A percentile compares a stretch with the other conserved stretches of the same genome.
Evolutionary conservation across 2,113 vertebrate species (phyloP).

Genomic region (Macquaria australasica): DNA sequence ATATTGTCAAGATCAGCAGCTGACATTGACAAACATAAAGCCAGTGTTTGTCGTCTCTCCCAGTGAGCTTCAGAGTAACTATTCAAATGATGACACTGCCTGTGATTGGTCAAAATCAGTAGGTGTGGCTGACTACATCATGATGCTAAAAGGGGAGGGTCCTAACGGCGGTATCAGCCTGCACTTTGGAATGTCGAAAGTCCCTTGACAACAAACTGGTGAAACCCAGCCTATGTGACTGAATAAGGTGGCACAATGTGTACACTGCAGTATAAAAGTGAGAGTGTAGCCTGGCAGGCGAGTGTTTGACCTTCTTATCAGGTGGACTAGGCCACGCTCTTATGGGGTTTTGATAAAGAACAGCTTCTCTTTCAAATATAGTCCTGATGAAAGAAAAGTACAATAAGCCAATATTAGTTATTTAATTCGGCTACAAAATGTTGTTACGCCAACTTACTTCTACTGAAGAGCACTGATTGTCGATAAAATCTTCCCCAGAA

Average conservation of each 20-base stretch:
- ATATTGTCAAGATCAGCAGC: not conserved
- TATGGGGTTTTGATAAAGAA: not conserved
- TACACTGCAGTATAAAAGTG: conserved; percentile 20
- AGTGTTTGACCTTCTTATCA: conserved; percentile 32
- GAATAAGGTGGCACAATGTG: not conserved
- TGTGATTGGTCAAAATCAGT: conserved; percentile 41
- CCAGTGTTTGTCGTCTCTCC: not conserved
- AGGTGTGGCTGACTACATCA: conserved; percentile 26
- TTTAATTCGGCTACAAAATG: not conserved
- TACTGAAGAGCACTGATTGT: conserved; percentile 51
- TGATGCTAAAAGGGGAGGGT: conserved; percentile 12
- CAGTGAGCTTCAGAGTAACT: not conserved
- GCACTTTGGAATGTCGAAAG: conserved; percentile 72
- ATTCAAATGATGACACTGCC: conserved; percentile 17
- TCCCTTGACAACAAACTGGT: conserved; percentile 26
- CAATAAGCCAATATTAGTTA: not conserved
- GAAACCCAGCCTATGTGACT: conserved; percentile 29
- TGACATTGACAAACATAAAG: conserved; percentile 5
- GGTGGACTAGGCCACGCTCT: not conserved
- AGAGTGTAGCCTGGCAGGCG: not conserved
- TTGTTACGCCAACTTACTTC: conserved; percentile 35
- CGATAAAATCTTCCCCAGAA: not conserved
- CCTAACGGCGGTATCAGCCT: conserved; percentile 37
- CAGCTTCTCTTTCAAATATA: not conserved
- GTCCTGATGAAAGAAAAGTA: not conserved